Evolutionary conservation across 2,888 invertebrate genomes (phyloP), one percentile per base, ranked within the genome.

Genomic region (Tachina lurida): DNA sequence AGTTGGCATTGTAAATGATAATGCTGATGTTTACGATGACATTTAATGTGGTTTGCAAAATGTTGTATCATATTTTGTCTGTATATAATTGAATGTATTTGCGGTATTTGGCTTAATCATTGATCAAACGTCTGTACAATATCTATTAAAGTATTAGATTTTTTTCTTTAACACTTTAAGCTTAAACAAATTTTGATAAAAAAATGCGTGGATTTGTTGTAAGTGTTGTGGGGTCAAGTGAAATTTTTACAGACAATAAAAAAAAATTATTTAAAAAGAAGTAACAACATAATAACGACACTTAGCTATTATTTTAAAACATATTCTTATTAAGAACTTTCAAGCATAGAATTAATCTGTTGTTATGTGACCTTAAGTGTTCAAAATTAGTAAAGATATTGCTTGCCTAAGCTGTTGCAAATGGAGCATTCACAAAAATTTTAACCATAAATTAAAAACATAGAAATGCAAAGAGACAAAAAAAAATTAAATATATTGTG

Each of bases 141-240:
- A 78, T 58, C 70, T 39, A 22, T 58, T 71, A 41, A 58, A 49
- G 43, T 22, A 63, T 77, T 43, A 39, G 67, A n/a, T 58, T 52
- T 67, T n/a, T 62, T 49, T n/a, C 10, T 65, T 67, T 67, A 10
- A 41, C 1, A 7, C 43, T 62, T 43, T 43, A 31, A n/a, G 10
- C 17, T 39, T 62, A 8, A n/a, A 81, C 74, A 84, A 78, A 78
- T 45, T 65, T 47, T 22, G n/a, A 75, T 63, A 31, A 63, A 58
- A 78, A 79, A 71, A 85, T 85, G 85, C 82, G 75, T 70, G 78
- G 63, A 78, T 71, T 85, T 78, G 12, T 78, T 47, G 85, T 85
- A 85, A 85, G 85, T 81, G 70, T 22, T 3, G 22, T 58, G 15
- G 3, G 10, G 19, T 41, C 3, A 47, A 67, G 10, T 31, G 31